Conservation (phyloP, 2,113 vertebrate species). For the Lasiurus borealis region DNA sequence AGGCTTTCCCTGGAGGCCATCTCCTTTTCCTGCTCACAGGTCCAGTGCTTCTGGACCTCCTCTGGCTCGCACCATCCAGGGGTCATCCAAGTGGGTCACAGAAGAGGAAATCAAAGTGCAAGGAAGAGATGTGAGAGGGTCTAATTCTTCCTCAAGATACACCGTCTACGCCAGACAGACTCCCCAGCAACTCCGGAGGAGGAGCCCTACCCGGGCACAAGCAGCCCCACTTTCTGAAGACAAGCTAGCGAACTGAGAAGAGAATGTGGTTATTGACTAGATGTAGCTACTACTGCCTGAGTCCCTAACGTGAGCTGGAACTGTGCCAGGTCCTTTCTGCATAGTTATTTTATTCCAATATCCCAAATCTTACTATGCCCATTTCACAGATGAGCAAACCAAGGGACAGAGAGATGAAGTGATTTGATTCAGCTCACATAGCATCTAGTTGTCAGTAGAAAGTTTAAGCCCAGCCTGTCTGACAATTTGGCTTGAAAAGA, state of each 20-base stretch:
- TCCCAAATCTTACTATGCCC: background rate
- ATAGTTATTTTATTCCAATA: background rate
- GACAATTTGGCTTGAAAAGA: background rate
- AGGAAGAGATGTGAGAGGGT: background rate
- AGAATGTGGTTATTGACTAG: background rate
- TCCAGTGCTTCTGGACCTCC: background rate
- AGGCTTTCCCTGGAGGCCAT: background rate
- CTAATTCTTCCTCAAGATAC: background rate
- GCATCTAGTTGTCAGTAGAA: background rate
- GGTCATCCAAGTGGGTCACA: slow-evolving; percentile 9
- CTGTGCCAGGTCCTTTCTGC: background rate
- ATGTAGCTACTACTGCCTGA: background rate
- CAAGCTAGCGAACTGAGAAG: background rate
- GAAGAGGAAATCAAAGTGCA: background rate
- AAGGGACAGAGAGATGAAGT: background rate
- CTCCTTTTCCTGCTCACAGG: background rate
- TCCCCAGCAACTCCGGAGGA: background rate
- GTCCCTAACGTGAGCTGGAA: background rate
- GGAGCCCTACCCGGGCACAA: background rate
- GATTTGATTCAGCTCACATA: background rate
- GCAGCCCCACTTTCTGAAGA: background rate
- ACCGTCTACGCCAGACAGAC: background rate
- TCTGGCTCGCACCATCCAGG: background rate
- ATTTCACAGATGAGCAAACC: slow-evolving; percentile 4
- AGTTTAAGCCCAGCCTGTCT: background rate